A percentile compares a stretch with the other conserved stretches of the same genome.
Evolutionary conservation across 2,797 vertebrate species (phyloP).

Genomic region (Artibeus jamaicensis): DNA sequence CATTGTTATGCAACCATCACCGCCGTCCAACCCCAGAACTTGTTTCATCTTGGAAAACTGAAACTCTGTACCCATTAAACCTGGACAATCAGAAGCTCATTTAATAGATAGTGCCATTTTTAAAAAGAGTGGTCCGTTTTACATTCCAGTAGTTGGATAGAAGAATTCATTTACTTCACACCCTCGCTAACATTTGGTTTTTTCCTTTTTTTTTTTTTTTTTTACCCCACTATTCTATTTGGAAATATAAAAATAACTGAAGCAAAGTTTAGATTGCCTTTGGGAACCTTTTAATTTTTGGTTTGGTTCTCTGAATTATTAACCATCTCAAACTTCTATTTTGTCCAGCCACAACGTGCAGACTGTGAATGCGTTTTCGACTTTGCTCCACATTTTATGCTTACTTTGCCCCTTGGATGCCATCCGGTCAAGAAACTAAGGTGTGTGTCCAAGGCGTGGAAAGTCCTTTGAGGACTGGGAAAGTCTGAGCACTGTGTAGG

Average conservation of each 20-base stretch:
- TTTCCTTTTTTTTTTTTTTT: background rate
- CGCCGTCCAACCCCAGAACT: background rate
- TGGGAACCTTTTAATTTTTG: background rate
- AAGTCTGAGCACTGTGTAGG: background rate
- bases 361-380: background rate
- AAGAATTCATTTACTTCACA: background rate
- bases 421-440: background rate
- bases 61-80: background rate
- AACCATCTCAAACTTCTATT: background rate
- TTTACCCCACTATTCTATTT: background rate
- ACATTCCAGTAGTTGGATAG: background rate
- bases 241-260: slow-evolving; percentile 9
- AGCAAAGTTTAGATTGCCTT: background rate
- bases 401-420: background rate
- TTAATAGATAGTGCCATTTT: background rate
- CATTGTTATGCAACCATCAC: background rate
- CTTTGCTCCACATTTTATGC: background rate
- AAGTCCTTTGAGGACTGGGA: background rate
- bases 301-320: background rate
- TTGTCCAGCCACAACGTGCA: background rate
- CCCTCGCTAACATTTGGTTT: background rate
- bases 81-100: background rate
- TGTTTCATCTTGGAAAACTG: background rate
- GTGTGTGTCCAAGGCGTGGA: background rate
- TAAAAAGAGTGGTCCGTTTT: background rate